A percentile compares a stretch with the other conserved stretches of the same genome.
These are phyloP conservation scores for Anolis carolinensis DNA, from an alignment of 2,113 vertebrate genomes.

Conservation along the genomic window DNA sequence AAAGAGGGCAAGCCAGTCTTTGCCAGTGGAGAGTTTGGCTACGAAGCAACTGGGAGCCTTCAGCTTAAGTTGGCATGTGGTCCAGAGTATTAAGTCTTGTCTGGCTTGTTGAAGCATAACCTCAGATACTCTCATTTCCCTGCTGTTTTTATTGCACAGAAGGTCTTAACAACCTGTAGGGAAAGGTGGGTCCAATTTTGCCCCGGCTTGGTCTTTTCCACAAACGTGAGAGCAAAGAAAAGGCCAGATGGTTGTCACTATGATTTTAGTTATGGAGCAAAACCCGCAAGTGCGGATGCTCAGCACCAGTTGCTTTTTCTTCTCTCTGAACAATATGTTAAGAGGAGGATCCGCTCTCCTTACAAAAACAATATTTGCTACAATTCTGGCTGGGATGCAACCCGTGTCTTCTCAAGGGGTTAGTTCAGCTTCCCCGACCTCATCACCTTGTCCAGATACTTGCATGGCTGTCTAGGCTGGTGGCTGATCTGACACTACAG, in stretches of 20 bases:
- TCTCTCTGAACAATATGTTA: constrained; percentile 51
- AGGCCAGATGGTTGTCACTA: constrained; percentile 16
- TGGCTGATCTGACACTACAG: constrained; percentile 87
- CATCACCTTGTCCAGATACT: constrained; percentile 87
- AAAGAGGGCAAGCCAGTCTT: neutral
- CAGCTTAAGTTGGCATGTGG: neutral
- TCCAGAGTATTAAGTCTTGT: neutral
- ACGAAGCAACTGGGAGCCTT: neutral
- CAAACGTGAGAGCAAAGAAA: neutral
- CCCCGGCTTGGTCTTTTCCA: neutral
- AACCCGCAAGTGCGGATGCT: constrained; percentile 35
- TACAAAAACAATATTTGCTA: constrained; percentile 65
- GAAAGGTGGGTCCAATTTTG: neutral
- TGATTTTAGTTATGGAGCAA: constrained; percentile 57
- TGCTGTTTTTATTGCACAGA: constrained; percentile 25
- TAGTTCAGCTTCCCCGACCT: rapidly evolving
- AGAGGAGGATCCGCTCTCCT: constrained; percentile 19
- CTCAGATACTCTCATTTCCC: neutral
- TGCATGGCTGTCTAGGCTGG: constrained; percentile 78
- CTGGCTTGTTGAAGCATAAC: neutral
- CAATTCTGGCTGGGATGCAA: constrained; percentile 61
- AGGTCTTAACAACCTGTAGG: neutral
- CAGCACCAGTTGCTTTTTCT: constrained; percentile 39
- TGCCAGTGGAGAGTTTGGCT: neutral
- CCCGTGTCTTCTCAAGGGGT: neutral